Evolutionary conservation across 2,113 vertebrate genomes (phyloP).

Genomic region (Callorhinus ursinus): DNA sequence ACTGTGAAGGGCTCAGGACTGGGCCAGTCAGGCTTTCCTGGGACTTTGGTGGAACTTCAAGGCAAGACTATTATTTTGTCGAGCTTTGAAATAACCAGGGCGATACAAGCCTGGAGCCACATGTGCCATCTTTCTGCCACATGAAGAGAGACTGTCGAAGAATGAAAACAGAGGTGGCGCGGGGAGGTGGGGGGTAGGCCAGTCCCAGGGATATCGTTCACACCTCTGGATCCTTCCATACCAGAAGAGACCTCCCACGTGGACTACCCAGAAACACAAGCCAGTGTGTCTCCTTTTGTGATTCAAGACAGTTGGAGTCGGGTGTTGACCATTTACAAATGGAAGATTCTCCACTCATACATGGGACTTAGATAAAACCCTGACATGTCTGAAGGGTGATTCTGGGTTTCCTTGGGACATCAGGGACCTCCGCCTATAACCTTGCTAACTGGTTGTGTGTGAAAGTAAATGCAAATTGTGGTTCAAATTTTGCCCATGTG

Average conservation of each 20-base stretch:
- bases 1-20: neutral
- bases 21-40: neutral
- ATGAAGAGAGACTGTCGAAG: neutral
- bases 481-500: neutral
- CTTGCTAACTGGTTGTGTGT: neutral
- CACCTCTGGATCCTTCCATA: neutral
- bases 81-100: neutral
- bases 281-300: neutral
- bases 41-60: neutral
- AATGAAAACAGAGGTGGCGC: neutral
- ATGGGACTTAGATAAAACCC: neutral
- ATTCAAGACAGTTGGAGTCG: neutral
- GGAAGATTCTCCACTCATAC: too few species aligned
- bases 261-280: neutral
- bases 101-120: neutral
- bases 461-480: neutral
- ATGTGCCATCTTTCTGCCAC: neutral
- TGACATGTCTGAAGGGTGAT: neutral
- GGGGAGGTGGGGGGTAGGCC: accelerated
- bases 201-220: neutral
- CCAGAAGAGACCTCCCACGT: neutral
- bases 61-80: neutral
- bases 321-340: neutral
- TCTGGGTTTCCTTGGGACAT: too few species aligned
- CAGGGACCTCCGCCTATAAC: neutral